Evolutionary conservation across 2,888 invertebrate species (phyloP), one percentile per base, ranked within the genome.

Genomic region (Aspidiotus destructor): DNA sequence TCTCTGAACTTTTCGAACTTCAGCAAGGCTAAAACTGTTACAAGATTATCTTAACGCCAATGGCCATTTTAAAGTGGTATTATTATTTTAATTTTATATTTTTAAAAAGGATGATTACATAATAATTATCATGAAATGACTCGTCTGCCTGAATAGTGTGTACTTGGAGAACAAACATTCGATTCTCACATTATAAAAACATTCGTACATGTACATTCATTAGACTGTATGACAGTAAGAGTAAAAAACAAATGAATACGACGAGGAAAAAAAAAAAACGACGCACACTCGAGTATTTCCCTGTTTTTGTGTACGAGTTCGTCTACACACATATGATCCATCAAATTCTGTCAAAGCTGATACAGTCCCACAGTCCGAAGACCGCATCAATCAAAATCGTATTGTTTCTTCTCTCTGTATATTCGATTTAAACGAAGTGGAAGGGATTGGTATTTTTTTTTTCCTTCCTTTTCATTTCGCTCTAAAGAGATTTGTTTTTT

Each of bases 341-440:
- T 65, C 65, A 65, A 65, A 65, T 44, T 42, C 57, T 65, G 65
- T 65, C 65, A 65, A 57, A 65, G 42, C 64, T n/a, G 65, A 65
- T 65, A 65, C 57, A 58, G 58, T 65, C 65, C 65, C 58, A 65
- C 57, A 58, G 58, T 65, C 65, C 65, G 64, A 53, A 28, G 65
- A 65, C 65, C 65, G 65, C 65, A 65, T 65, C 65, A 65, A 65
- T 65, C 65, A 65, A 65, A 65, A 65, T 42, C 65, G 57, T 60
- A 65, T 65, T 65, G 65, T 65, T 65, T 65, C 44, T 65, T 65
- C 58, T 58, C 44, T 57, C 65, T 16, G 57, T 40, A 41, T 48
- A 41, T 41, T 48, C 28, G 54, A 57, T 28, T 28, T 28, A 57
- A 65, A 63, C 54, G 53, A 58, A 65, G 58, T 48, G 15, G 62